Evolutionary conservation across 2,797 vertebrate genomes (phyloP).

Genomic region (Pelodytes ibericus): DNA sequence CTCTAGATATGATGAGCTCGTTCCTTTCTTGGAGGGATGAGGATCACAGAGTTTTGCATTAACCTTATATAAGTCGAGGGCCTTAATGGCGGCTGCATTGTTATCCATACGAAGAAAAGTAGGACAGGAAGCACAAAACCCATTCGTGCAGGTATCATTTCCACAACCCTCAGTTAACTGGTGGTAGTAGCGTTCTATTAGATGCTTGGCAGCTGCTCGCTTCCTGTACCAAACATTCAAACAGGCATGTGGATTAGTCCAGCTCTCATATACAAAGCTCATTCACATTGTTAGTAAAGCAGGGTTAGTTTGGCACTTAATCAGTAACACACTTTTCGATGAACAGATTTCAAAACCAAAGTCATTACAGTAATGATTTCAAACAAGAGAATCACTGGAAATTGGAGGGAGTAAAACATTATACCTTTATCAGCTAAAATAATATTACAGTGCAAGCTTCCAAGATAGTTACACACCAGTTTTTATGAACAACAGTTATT

Average conservation of each 20-base stretch:
- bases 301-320: slow-evolving; percentile 69
- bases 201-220: slow-evolving; percentile 98
- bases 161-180: slow-evolving; percentile 99
- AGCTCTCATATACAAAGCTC: slow-evolving; percentile 68
- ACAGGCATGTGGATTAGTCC: slow-evolving; percentile 79
- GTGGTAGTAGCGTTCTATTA: slow-evolving; percentile 99
- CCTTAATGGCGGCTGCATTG: slow-evolving; percentile 95
- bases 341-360: slow-evolving; percentile 26
- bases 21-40: slow-evolving; percentile 95
- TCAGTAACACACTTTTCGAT: slow-evolving; percentile 61
- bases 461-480: too few species aligned
- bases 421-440: too few species aligned
- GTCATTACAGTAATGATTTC: too few species aligned
- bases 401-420: too few species aligned
- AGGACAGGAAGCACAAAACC: slow-evolving; percentile 93
- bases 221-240: slow-evolving; percentile 90
- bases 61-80: slow-evolving; percentile 96
- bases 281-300: slow-evolving; percentile 67
- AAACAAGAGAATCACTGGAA: not conserved
- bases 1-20: slow-evolving; percentile 90
- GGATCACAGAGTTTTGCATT: slow-evolving; percentile 98
- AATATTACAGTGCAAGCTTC: too few species aligned
- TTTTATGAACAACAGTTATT: too few species aligned
- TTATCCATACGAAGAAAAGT: slow-evolving; percentile 95
- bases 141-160: slow-evolving; percentile 98